A percentile compares a stretch with the other conserved stretches of the same genome.
phyloP scores from a whole-genome alignment of 2,797 vertebrate species.

The Liparis tanakae region DNA sequence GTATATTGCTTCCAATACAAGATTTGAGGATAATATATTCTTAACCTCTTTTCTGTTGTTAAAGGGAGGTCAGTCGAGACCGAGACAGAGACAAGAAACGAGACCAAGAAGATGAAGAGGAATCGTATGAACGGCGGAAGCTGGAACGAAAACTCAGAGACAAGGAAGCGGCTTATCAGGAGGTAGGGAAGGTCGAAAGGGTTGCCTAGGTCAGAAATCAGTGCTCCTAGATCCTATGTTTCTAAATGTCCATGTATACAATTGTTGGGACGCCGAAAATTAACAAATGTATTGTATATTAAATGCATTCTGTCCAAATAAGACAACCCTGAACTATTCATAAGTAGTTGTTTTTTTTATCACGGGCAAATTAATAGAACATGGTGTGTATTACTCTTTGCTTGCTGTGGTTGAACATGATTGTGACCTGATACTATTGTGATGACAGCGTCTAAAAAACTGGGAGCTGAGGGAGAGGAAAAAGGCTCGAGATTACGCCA shows the following conservation, averaged over 20 bases:
- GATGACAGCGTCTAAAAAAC: conserved; percentile 94
- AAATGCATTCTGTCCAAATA: background rate
- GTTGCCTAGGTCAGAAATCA: background rate
- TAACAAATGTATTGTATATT: background rate
- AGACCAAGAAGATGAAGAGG: conserved; percentile 96
- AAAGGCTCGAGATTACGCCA: conserved; percentile 95
- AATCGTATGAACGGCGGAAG: conserved; percentile 94
- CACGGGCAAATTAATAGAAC: background rate
- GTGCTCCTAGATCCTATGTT: background rate
- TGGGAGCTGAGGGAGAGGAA: conserved; percentile 99
- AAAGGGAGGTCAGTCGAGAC: conserved; percentile 90
- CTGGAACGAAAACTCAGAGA: conserved; percentile 96
- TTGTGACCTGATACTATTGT: conserved; percentile 38
- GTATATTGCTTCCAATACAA: background rate
- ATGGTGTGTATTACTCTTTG: rapidly evolving
- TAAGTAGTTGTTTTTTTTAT: background rate
- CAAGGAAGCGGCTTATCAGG: conserved; percentile 98
- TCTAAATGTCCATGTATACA: background rate
- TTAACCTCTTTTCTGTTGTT: background rate
- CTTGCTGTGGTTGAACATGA: background rate
- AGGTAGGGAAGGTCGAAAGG: conserved; percentile 79
- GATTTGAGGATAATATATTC: background rate
- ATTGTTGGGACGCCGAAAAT: background rate
- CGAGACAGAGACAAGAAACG: conserved; percentile 92
- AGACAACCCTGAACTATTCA: background rate